Evolutionary conservation across 2,113 vertebrate species (phyloP).

Genomic region (Phrynocephalus versicolor): DNA sequence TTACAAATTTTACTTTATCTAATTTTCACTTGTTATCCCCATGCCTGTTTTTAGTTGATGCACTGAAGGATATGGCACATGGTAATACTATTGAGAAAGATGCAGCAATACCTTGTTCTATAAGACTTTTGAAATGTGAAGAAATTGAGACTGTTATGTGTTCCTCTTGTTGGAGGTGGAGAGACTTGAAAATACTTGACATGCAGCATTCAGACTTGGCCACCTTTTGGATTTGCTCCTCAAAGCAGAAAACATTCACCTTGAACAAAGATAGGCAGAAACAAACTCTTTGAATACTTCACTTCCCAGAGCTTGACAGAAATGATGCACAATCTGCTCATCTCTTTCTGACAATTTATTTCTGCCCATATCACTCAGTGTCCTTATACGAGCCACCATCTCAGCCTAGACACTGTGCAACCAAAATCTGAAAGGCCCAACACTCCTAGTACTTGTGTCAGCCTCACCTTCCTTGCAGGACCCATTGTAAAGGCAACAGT

Average conservation of each 20-base stretch:
- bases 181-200: background rate
- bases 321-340: conserved; percentile 37
- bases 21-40: background rate
- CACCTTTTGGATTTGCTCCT: conserved; percentile 6
- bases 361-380: no score
- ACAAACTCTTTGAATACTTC: conserved; percentile 22
- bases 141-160: conserved; percentile 6
- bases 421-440: no score
- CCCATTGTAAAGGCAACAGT: no score
- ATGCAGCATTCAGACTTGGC: background rate
- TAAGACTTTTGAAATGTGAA: conserved; percentile 4
- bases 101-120: background rate
- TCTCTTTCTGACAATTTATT: no score
- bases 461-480: no score
- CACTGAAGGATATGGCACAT: conserved; percentile 15
- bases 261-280: conserved; percentile 34
- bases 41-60: background rate
- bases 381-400: no score
- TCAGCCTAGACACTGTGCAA: no score
- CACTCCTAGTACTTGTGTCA: no score
- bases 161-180: background rate
- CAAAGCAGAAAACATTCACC: conserved; percentile 40
- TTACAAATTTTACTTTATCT: background rate
- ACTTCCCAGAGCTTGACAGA: conserved; percentile 41
- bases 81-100: conserved; percentile 4